Conservation (phyloP, 1,140 invertebrate species). For the Rhysida immarginata region DNA sequence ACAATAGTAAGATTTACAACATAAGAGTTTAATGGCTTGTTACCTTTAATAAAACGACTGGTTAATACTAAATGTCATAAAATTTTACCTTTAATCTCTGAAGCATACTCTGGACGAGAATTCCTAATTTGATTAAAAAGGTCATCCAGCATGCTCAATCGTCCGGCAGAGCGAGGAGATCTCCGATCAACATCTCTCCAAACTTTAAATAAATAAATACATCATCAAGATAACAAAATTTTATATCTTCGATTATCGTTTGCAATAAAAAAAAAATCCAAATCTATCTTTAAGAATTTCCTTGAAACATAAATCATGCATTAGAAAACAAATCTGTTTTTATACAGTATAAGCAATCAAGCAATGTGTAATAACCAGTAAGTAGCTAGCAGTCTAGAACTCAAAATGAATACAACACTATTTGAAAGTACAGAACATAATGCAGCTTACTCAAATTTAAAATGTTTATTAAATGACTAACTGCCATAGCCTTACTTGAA, state of each 20-base stretch:
- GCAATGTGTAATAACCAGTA: too few relatives aligned
- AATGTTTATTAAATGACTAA: not conserved
- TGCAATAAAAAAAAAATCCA: too few relatives aligned
- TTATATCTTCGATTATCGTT: too few relatives aligned
- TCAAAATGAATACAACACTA: too few relatives aligned
- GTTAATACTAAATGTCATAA: not conserved
- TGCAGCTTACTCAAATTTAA: not conserved
- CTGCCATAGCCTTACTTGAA: slow-evolving; percentile 62
- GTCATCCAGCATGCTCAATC: slow-evolving; percentile 52
- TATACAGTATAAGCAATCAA: too few relatives aligned
- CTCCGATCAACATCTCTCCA: slow-evolving; percentile 48
- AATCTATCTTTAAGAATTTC: too few relatives aligned
- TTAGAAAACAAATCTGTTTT: too few relatives aligned
- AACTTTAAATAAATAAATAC: slow-evolving; percentile 20
- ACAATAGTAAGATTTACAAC: not conserved
- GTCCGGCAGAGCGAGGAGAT: slow-evolving; percentile 47
- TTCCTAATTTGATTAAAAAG: slow-evolving; percentile 41
- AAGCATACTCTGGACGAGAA: slow-evolving; percentile 26
- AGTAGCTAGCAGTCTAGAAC: too few relatives aligned
- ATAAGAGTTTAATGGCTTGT: not conserved
- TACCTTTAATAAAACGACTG: not conserved
- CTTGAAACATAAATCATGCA: too few relatives aligned
- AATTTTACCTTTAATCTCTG: slow-evolving; percentile 28
- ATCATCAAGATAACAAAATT: too few relatives aligned
- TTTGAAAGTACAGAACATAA: not conserved